Evolutionary conservation across 2,797 vertebrate species (phyloP), one percentile per base, ranked within the genome.

Genomic region (Muraenolepis orangiensis): DNA sequence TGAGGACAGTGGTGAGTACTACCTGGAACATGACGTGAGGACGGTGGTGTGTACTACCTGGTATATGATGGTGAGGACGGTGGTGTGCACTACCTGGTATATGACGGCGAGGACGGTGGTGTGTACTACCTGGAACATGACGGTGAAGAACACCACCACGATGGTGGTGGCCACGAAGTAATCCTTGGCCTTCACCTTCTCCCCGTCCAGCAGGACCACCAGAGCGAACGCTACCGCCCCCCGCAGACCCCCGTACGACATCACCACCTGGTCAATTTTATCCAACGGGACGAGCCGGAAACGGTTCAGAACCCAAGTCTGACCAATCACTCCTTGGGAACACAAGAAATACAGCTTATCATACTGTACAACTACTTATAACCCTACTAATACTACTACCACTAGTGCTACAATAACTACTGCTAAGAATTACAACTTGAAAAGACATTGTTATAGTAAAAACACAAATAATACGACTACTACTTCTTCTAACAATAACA

Each of bases 101-200:
- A 34, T 34, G 32, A 34, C n/a, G 32, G 32, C 32, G 3, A 34
- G 32, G 8, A 8, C 32, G 46, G 46, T 51, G 46, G 18, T 23
- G 32, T 34, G 13, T 76, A 72, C 13, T 80, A 98, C 97, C 96
- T 98, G 96, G 85, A 98, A 95, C 80, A 98, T 97, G 86, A 98
- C 96, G 0, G 96, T 98, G 93, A 98, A 98, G 92, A 98, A 98
- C 76, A 98, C 93, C 13, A 98, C 96, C 73, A 97, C 93, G 0
- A 98, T 98, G 12, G 97, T 98, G 0, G 97, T 98, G 34, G 97
- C 96, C 11, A 98, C 96, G 80, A 98, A 98, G 87, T 97, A 98
- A 83, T 97, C 96, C 84, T 98, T 98, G 80, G 96, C 96, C 84
- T 94, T 95, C 85, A 98, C 96, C 2, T 94, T 92, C 12, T 92